These are phyloP conservation scores for Petrolisthes manimaculis DNA, from an alignment of 2,888 invertebrate species.

Conservation along the genomic window DNA sequence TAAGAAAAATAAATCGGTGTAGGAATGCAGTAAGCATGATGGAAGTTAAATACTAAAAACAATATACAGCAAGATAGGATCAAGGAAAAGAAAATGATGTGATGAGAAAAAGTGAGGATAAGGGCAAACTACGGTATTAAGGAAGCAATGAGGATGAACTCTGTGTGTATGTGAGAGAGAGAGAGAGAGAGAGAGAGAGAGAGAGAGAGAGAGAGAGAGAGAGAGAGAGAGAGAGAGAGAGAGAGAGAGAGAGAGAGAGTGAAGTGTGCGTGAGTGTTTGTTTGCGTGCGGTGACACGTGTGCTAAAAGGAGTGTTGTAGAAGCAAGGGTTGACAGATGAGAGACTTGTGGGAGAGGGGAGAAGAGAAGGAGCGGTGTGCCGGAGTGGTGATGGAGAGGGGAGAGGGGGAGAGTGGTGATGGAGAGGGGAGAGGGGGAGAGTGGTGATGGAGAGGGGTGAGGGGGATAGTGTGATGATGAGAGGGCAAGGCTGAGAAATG, in stretches of 20 bases:
- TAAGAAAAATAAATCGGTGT: too few relatives aligned
- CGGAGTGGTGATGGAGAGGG: not conserved
- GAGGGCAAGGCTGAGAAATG: too few relatives aligned
- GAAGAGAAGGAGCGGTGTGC: not conserved
- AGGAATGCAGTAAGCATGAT: too few relatives aligned
- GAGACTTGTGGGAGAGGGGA: too few relatives aligned
- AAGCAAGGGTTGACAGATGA: too few relatives aligned
- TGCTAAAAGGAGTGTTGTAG: too few relatives aligned
- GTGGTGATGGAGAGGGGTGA: not conserved
- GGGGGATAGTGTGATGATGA: too few relatives aligned
- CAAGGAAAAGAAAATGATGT: not conserved
- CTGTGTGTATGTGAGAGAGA: conserved; percentile 7
- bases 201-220: not conserved
- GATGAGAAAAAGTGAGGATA: not conserved
- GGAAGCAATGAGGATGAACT: not conserved
- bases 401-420: not conserved
- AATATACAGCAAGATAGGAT: too few relatives aligned
- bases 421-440: not conserved
- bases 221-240: not conserved
- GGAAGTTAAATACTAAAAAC: too few relatives aligned
- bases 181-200: not conserved
- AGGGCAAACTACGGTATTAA: not conserved
- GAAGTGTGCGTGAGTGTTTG: not conserved
- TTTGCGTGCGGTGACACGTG: too few relatives aligned
- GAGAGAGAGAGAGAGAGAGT: not conserved